These are phyloP conservation scores for Elysia crispata DNA, from an alignment of 2,888 invertebrate species.

Conservation along the genomic window DNA sequence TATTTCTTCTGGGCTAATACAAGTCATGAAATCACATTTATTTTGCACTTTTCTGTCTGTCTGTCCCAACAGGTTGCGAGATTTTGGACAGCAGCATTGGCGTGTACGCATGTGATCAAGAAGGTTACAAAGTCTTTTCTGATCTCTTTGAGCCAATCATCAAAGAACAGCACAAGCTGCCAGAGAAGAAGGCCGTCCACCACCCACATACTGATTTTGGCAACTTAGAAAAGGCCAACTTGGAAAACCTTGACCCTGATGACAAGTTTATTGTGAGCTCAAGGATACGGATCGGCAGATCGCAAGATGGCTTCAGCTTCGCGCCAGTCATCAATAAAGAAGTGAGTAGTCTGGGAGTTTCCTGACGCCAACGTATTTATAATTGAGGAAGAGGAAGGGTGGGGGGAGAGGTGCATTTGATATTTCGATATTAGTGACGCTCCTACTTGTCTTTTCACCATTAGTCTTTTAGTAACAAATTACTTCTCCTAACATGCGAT, in stretches of 20 bases:
- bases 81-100: slow-evolving; percentile 92
- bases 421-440: too few relatives aligned
- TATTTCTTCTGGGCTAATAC: too few relatives aligned
- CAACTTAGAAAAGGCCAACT: slow-evolving; percentile 85
- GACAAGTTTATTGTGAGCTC: slow-evolving; percentile 84
- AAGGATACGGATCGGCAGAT: slow-evolving; percentile 72
- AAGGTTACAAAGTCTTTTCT: slow-evolving; percentile 66
- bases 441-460: too few relatives aligned
- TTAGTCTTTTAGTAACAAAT: too few relatives aligned
- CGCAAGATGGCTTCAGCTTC: slow-evolving; percentile 69
- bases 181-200: slow-evolving; percentile 52
- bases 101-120: slow-evolving; percentile 68
- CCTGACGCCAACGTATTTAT: too few relatives aligned
- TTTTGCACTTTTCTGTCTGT: neutral
- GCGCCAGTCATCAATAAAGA: slow-evolving; percentile 87
- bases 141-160: slow-evolving; percentile 67
- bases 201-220: slow-evolving; percentile 89
- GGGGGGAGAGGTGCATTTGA: too few relatives aligned
- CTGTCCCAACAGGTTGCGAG: slow-evolving; percentile 58
- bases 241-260: slow-evolving; percentile 88
- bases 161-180: slow-evolving; percentile 78
- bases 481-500: too few relatives aligned
- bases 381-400: too few relatives aligned
- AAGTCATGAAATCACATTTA: too few relatives aligned
- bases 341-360: slow-evolving; percentile 50